Conservation (phyloP, 2,797 vertebrate genomes). For the Glossophaga mutica region DNA sequence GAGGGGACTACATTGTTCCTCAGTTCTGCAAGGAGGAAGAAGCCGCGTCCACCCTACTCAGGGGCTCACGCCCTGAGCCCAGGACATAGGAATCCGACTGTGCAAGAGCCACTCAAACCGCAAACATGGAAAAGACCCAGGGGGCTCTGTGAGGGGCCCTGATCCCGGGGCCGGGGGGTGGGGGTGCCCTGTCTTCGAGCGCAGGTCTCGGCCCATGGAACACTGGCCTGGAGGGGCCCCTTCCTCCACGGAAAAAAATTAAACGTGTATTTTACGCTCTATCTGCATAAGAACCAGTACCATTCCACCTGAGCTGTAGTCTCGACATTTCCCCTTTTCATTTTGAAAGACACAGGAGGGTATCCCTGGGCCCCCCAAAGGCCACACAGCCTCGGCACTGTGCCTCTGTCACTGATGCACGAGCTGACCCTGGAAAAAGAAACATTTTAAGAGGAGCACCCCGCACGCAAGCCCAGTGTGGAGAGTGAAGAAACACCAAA, state of each 20-base stretch:
- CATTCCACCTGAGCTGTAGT: too few species aligned
- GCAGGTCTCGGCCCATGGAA: accelerated
- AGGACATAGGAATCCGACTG: neutral
- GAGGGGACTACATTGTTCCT: too few species aligned
- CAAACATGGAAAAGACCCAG: neutral
- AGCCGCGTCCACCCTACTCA: too few species aligned
- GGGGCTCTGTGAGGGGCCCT: neutral
- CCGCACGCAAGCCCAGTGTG: accelerated
- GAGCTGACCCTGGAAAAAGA: accelerated
- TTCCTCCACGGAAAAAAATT: neutral
- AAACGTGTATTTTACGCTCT: too few species aligned
- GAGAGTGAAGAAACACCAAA: accelerated
- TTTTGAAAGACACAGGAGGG: too few species aligned
- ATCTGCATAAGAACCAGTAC: too few species aligned
- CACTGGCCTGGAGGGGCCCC: too few species aligned
- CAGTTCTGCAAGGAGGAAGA: too few species aligned
- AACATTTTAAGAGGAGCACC: too few species aligned
- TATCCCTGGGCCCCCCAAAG: too few species aligned
- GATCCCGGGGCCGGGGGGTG: accelerated
- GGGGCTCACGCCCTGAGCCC: neutral
- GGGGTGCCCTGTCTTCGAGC: too few species aligned
- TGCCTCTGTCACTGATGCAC: accelerated
- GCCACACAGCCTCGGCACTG: neutral
- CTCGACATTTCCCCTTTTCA: too few species aligned
- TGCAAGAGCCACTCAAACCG: neutral